Conservation (phyloP, 2,888 invertebrate species). For the Drosophila nr. perissopoda region DNA sequence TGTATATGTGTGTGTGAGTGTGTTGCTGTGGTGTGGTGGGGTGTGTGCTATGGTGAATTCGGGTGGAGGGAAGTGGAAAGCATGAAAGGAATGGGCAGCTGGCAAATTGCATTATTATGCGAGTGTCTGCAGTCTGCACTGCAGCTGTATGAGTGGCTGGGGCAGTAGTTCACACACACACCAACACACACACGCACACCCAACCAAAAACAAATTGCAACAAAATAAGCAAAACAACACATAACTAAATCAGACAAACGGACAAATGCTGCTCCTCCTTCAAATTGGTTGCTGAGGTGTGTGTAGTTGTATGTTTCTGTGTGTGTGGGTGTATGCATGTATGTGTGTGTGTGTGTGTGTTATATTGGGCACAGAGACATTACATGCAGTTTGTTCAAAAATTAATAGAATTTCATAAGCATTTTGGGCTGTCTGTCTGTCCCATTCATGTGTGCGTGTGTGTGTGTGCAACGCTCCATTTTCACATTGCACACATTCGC, state of each 20-base stretch:
- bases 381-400: conserved; percentile 82
- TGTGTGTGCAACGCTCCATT: conserved; percentile 43
- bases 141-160: conserved; percentile 50
- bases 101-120: conserved; percentile 84
- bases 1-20: conserved; percentile 19
- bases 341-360: not conserved
- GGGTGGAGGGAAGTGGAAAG: conserved; percentile 7
- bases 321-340: not conserved
- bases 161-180: conserved; percentile 17
- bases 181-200: not conserved
- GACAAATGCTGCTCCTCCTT: conserved; percentile 12
- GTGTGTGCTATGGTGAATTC: conserved; percentile 12
- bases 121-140: conserved; percentile 83
- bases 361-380: conserved; percentile 43
- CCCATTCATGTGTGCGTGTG: conserved; percentile 35
- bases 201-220: conserved; percentile 48
- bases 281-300: not conserved
- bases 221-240: conserved; percentile 62
- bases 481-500: conserved; percentile 18
- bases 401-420: conserved; percentile 83
- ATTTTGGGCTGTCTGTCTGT: conserved; percentile 53
- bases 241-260: conserved; percentile 58
- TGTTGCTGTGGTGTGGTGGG: conserved; percentile 4
- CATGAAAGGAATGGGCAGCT: conserved; percentile 58
- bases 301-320: not conserved